phyloP scores from a whole-genome alignment of 37 sponge, comb jelly and placozoan species.

The Cliona cf. orientalis region DNA sequence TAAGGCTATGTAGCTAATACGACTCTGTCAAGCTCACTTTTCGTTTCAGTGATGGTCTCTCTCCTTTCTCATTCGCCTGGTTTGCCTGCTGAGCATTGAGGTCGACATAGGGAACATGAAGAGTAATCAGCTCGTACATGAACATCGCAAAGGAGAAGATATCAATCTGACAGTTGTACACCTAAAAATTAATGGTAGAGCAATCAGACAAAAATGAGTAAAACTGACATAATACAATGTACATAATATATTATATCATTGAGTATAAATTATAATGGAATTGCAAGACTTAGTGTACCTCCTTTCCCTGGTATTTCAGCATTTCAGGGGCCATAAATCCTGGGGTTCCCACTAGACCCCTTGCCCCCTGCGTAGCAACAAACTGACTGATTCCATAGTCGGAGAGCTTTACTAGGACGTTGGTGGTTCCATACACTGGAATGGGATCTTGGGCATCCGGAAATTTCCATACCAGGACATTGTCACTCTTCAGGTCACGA shows the following conservation, averaged over 20 bases:
- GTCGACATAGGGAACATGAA: conserved; percentile 65
- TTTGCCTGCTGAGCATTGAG: conserved; percentile 64
- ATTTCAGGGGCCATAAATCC: conserved; percentile 95
- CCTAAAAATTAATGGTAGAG: neutral
- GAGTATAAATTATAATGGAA: neutral
- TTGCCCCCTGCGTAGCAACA: conserved; percentile 65
- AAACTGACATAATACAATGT: neutral
- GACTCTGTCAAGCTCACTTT: conserved; percentile 42
- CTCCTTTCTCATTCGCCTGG: conserved; percentile 72
- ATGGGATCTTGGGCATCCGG: conserved; percentile 59
- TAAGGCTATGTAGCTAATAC: neutral
- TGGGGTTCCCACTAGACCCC: conserved; percentile 76
- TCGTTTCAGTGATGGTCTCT: conserved; percentile 61
- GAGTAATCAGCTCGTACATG: conserved; percentile 88
- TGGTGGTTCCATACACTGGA: conserved; percentile 15
- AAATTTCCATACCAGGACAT: conserved; percentile 87
- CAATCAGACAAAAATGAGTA: neutral
- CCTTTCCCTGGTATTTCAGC: conserved; percentile 64
- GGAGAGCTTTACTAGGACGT: conserved; percentile 68
- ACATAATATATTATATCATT: neutral
- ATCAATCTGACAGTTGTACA: conserved; percentile 73
- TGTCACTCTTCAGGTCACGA: conserved; percentile 84
- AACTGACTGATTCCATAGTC: conserved; percentile 92
- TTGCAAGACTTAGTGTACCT: conserved; percentile 7
- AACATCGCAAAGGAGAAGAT: conserved; percentile 85